Percentiles rank a stretch among this genome's conserved stretches.
phyloP scores from a whole-genome alignment of 2,888 invertebrate genomes.

The Maniola hyperantus region DNA sequence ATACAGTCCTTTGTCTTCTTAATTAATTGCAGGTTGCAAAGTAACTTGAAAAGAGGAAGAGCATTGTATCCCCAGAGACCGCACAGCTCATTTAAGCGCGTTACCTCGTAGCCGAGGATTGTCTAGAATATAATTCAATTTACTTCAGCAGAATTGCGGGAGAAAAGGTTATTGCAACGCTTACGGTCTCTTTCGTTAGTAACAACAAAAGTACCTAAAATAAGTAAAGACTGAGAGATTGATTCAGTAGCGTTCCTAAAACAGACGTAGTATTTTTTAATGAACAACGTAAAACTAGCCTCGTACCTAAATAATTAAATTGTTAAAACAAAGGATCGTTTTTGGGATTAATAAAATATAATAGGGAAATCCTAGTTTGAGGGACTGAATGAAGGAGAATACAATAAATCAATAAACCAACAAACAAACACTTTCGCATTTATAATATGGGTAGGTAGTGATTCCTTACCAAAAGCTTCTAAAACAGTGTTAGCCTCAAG shows the following conservation, averaged over 20 bases:
- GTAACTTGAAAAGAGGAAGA: slow-evolving; percentile 22
- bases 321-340: neutral
- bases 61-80: slow-evolving; percentile 22
- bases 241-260: slow-evolving; percentile 6
- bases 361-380: no score
- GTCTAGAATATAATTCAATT: slow-evolving; percentile 32
- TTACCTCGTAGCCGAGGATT: slow-evolving; percentile 19
- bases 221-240: neutral
- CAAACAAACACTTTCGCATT: no score
- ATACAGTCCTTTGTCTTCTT: slow-evolving; percentile 24
- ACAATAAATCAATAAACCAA: no score
- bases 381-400: no score
- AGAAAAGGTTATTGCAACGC: slow-evolving; percentile 22
- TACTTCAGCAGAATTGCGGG: slow-evolving; percentile 23
- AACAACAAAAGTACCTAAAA: slow-evolving; percentile 11
- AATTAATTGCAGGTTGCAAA: slow-evolving; percentile 27
- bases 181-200: slow-evolving; percentile 5
- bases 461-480: slow-evolving; percentile 92
- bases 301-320: neutral
- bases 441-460: no score
- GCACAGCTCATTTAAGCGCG: slow-evolving; percentile 30
- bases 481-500: slow-evolving; percentile 96
- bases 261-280: neutral
- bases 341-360: neutral
- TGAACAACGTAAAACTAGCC: neutral